Base-by-base conservation (phyloP, 1,140 invertebrate species). In the Aporrectodea caliginosa region DNA sequence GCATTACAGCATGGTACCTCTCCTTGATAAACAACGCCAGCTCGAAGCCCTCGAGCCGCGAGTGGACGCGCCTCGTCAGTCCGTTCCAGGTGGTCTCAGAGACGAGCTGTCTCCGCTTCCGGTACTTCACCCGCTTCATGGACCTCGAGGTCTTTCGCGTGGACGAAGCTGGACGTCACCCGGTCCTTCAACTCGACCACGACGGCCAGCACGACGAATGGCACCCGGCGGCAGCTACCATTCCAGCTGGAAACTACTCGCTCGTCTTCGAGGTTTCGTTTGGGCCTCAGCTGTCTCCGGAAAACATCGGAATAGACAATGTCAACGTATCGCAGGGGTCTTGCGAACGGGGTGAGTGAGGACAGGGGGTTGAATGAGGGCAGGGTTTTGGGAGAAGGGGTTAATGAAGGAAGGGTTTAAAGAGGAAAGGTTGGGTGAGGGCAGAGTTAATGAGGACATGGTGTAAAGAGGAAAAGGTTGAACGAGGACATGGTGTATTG, bases 251-350 rank as follows among this genome's bases (percentile, higher is more conserved):
- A 31, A 29, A 34, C 22, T 75, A 75, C 73, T 29, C 27, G 6
- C 2, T 75, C 16, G 33, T 75, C 73, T 75, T 75, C 34, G 27
- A 75, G 73, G 16, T 16, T 2, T 16, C 27, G 31, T 35, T 33
- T 34, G 73, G 73, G 6, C 33, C 34, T 14, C 27, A 75, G 34
- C 22, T 29, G 12, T 27, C n/a, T 12, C 43, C 6, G 43, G 73
- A 75, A 34, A 34, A 16, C 12, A 75, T 31, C 33, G 73, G 73
- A 22, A 32, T 75, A 32, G 73, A 75, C 33, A 33, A 75, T 31
- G 73, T 75, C 73, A 75, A n/a, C 22, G 6, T 75, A 2, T 16
- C 73, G n/a, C 14, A 16, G 2, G 73, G 73, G 27, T 12, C 12
- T 16, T 75, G 73, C 33, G 22, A 34, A 2, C 16, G 32, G 27